Percentiles rank a stretch among this genome's conserved stretches.
Evolutionary conservation across 2,797 vertebrate genomes (phyloP).

Genomic region (Parambassis ranga): DNA sequence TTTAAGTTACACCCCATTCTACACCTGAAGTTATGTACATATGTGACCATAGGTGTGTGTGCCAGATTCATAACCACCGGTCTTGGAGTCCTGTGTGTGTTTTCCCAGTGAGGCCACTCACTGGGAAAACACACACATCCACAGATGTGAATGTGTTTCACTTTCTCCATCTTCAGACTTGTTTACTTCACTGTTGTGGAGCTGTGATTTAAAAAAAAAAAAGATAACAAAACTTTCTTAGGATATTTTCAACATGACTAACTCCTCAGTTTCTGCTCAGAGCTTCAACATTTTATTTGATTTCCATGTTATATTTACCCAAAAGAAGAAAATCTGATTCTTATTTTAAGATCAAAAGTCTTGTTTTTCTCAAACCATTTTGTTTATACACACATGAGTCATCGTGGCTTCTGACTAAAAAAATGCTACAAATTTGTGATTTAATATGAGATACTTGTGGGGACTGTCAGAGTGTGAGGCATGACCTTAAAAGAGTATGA

Average conservation of each 20-base stretch:
- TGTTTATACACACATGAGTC: constrained; percentile 19
- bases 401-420: constrained; percentile 24
- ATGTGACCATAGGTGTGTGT: too few relatives aligned
- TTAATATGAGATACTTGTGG: constrained; percentile 16
- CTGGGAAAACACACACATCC: too few relatives aligned
- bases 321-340: too few relatives aligned
- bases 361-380: constrained; percentile 16
- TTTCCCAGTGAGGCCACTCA: too few relatives aligned
- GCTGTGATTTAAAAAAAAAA: background rate
- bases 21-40: too few relatives aligned
- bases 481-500: constrained; percentile 19
- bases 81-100: too few relatives aligned
- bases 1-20: too few relatives aligned
- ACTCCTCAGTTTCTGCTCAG: background rate
- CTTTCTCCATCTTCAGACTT: background rate
- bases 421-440: constrained; percentile 39
- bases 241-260: background rate
- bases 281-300: background rate
- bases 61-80: too few relatives aligned
- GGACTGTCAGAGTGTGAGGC: constrained; percentile 14
- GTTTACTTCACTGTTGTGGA: background rate
- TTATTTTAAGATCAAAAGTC: background rate
- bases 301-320: too few relatives aligned
- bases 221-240: background rate
- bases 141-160: too few relatives aligned